A percentile compares a stretch with the other conserved stretches of the same genome.
phyloP scores from a whole-genome alignment of 2,888 invertebrate genomes.

The Drosophila mulleri region DNA sequence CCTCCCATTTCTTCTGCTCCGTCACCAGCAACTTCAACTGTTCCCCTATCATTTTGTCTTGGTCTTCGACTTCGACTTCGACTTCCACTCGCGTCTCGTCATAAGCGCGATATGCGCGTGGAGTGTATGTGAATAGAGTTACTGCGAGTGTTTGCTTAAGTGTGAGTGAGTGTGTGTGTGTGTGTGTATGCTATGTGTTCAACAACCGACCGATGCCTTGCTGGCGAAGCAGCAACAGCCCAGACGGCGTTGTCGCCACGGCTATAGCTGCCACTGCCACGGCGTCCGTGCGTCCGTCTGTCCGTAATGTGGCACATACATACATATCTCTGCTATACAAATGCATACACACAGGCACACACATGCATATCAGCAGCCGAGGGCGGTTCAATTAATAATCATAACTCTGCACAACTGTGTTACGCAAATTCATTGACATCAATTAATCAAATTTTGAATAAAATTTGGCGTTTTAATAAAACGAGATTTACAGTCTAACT shows the following conservation, averaged over 20 bases:
- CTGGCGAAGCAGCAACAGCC: slow-evolving; percentile 62
- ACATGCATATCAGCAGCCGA: slow-evolving; percentile 21
- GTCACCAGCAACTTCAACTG: slow-evolving; percentile 1
- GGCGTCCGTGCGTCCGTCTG: slow-evolving; percentile 42
- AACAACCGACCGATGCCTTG: slow-evolving; percentile 41
- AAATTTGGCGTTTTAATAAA: background rate
- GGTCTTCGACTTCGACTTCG: slow-evolving; percentile 38
- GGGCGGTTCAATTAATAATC: slow-evolving; percentile 49
- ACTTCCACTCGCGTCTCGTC: slow-evolving; percentile 53
- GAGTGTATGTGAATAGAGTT: slow-evolving; percentile 64
- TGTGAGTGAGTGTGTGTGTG: slow-evolving; percentile 45
- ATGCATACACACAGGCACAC: slow-evolving; percentile 19
- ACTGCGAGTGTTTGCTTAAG: slow-evolving; percentile 20
- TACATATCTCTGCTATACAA: slow-evolving; percentile 44
- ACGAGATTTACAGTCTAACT: background rate
- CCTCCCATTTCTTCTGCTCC: slow-evolving; percentile 2
- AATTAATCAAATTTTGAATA: slow-evolving; percentile 2
- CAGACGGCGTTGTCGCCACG: slow-evolving; percentile 52
- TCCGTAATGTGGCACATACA: slow-evolving; percentile 52
- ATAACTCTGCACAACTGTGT: slow-evolving; percentile 3
- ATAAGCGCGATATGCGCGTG: slow-evolving; percentile 75
- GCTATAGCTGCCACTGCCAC: slow-evolving; percentile 20
- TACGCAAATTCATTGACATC: slow-evolving; percentile 9
- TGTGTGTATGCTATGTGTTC: slow-evolving; percentile 61
- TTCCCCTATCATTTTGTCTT: slow-evolving; percentile 33